Evolutionary conservation across 2,888 invertebrate genomes (phyloP).

Genomic region (Meghimatium bilineatum): DNA sequence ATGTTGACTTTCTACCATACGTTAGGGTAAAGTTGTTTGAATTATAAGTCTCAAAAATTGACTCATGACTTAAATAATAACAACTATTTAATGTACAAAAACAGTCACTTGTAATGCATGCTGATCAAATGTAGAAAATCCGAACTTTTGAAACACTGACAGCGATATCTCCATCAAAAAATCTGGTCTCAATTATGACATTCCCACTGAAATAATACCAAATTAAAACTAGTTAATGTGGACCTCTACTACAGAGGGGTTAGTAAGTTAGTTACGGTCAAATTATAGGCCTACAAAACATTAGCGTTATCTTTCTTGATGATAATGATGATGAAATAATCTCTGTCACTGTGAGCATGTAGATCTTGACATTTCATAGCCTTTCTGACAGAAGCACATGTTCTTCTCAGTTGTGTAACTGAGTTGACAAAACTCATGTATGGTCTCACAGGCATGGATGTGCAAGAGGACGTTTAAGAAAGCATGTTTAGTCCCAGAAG

Average conservation of each 20-base stretch:
- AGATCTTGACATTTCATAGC: no score
- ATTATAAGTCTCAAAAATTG: background rate
- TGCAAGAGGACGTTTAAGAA: no score
- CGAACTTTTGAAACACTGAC: constrained; percentile 96
- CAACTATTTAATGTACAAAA: background rate
- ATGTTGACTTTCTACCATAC: background rate
- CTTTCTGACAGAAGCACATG: no score
- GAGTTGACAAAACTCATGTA: no score
- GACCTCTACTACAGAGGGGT: background rate
- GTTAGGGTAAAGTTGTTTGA: no score
- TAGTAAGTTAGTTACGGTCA: background rate
- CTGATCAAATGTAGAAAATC: constrained; percentile 90
- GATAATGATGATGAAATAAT: no score
- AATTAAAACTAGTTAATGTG: background rate
- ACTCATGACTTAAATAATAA: background rate
- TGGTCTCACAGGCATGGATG: no score
- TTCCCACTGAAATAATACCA: constrained; percentile 81
- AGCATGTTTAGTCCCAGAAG: no score
- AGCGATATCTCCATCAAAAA: constrained; percentile 92
- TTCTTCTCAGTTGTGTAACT: no score
- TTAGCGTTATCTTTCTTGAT: no score
- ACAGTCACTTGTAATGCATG: background rate
- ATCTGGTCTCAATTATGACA: constrained; percentile 84
- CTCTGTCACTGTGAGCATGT: no score
- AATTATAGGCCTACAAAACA: no score